These are phyloP conservation scores for Tolypeutes matacus DNA, from an alignment of 2,797 vertebrate species.

Conservation along the genomic window DNA sequence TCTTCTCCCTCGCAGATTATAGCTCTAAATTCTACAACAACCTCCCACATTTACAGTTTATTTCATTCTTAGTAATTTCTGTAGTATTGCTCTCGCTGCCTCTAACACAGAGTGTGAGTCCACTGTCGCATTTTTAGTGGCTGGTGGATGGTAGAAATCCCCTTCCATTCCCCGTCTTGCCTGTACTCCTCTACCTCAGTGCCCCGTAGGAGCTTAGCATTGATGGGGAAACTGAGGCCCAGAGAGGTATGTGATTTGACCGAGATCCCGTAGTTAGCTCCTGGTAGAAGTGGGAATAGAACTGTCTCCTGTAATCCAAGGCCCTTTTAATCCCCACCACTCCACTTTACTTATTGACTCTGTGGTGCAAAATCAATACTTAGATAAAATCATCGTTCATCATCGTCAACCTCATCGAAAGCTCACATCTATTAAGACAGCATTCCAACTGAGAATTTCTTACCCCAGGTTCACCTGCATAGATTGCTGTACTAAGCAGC, in stretches of 20 bases:
- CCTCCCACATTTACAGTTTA: neutral
- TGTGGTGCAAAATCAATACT: conserved; percentile 3
- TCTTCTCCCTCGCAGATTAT: neutral
- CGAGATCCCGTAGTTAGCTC: neutral
- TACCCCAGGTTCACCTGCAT: neutral
- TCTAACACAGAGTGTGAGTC: neutral
- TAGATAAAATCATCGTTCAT: neutral
- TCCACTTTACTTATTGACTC: neutral
- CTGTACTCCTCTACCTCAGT: neutral
- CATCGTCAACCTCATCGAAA: conserved; percentile 20
- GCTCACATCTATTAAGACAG: neutral
- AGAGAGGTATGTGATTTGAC: neutral
- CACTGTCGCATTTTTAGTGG: neutral
- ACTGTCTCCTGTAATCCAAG: neutral
- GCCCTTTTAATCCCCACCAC: neutral
- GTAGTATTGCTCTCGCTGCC: neutral
- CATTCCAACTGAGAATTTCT: neutral
- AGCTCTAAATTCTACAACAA: neutral
- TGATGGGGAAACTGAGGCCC: neutral
- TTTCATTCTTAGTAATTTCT: conserved; percentile 26
- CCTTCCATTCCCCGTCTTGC: neutral
- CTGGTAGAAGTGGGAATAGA: neutral
- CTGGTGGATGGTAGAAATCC: neutral
- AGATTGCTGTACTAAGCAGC: neutral
- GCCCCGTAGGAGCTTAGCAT: neutral